phyloP scores from a whole-genome alignment of 2,113 vertebrate species.

The Pycnonotus jocosus region DNA sequence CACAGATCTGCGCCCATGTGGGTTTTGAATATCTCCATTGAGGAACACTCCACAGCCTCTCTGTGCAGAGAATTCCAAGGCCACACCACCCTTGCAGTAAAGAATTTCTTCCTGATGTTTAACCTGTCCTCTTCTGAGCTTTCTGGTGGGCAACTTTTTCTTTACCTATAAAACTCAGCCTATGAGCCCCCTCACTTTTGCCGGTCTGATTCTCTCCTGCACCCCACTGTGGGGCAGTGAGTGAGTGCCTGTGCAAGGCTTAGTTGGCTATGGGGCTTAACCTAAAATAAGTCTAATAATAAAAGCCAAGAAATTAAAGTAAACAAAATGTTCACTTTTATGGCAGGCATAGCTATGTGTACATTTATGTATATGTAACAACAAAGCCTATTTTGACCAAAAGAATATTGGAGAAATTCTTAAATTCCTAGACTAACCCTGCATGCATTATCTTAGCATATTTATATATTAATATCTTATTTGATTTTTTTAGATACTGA shows the following conservation, averaged over 20 bases:
- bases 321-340: not conserved
- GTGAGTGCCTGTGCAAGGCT: fast-evolving
- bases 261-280: not conserved
- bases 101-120: not conserved
- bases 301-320: not conserved
- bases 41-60: too few species aligned
- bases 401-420: not conserved
- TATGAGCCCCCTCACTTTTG: not conserved
- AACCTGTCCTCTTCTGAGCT: not conserved
- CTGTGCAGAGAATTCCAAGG: not conserved
- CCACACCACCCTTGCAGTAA: not conserved
- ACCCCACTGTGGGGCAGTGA: fast-evolving
- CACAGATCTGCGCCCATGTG: fast-evolving
- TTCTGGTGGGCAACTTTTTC: fast-evolving
- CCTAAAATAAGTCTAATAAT: not conserved
- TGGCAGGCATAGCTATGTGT: not conserved
- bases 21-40: not conserved
- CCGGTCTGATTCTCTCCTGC: not conserved
- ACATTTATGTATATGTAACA: not conserved
- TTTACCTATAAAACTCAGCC: not conserved
- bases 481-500: not conserved
- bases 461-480: not conserved
- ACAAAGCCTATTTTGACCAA: not conserved
- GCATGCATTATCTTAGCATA: not conserved
- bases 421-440: not conserved